These are phyloP conservation scores for Porites lutea DNA, from an alignment of 64 coral and sea anemone genomes.

Conservation along the genomic window DNA sequence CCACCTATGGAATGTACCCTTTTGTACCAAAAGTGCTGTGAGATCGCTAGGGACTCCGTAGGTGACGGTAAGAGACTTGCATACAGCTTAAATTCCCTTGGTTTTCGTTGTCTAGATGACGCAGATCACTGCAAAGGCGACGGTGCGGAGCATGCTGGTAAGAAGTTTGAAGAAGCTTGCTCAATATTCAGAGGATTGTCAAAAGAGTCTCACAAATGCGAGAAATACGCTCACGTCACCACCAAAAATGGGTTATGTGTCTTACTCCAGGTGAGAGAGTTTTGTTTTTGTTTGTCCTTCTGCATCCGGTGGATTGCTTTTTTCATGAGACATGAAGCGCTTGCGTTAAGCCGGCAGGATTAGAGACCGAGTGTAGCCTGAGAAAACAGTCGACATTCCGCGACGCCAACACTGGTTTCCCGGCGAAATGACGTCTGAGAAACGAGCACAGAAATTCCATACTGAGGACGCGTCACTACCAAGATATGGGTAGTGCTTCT, in stretches of 20 bases:
- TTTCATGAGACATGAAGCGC: no score
- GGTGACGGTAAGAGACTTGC: background rate
- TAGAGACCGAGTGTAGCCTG: no score
- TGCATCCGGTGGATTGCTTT: no score
- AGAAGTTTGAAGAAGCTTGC: background rate
- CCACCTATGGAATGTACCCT: background rate
- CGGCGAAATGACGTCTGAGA: no score
- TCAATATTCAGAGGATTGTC: background rate
- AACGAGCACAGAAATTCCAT: no score
- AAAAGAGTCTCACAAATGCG: background rate
- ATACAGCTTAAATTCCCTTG: conserved; percentile 3
- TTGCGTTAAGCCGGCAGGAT: no score
- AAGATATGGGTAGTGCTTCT: no score
- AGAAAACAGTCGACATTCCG: no score
- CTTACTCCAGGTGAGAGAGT: background rate
- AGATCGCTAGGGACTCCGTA: background rate
- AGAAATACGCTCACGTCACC: background rate
- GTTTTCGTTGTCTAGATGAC: background rate
- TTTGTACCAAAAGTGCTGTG: conserved; percentile 10
- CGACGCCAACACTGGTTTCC: no score
- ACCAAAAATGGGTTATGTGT: background rate
- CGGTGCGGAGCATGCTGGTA: background rate
- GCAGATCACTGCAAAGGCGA: background rate
- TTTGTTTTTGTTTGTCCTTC: no score
- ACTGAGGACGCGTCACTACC: no score